These are phyloP conservation scores for Chrysomallon squamiferum DNA, from an alignment of 1,140 invertebrate species.

Conservation along the genomic window DNA sequence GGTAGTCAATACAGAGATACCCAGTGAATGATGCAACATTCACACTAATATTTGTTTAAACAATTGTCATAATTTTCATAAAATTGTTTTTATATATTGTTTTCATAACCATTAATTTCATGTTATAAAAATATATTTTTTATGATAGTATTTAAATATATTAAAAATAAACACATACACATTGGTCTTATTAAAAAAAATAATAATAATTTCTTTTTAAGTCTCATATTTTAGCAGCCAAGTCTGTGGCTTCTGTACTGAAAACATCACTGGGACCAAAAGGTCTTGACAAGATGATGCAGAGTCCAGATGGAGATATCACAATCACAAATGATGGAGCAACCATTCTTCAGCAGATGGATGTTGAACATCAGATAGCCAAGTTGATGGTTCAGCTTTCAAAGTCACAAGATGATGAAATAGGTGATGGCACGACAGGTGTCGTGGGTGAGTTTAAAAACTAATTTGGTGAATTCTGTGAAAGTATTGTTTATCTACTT, in stretches of 20 bases:
- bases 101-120: no score
- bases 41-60: no score
- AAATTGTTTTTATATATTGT: no score
- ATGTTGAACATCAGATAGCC: slow-evolving; percentile 97
- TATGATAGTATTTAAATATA: no score
- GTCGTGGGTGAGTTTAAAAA: slow-evolving; percentile 79
- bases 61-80: no score
- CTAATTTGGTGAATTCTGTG: neutral
- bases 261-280: slow-evolving; percentile 96
- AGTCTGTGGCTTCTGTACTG: slow-evolving; percentile 87
- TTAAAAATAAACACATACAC: no score
- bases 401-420: slow-evolving; percentile 99
- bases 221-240: slow-evolving; percentile 96
- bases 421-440: slow-evolving; percentile 99
- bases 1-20: no score
- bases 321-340: slow-evolving; percentile 99
- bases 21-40: no score
- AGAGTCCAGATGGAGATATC: slow-evolving; percentile 96
- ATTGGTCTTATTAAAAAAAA: no score
- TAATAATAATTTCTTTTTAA: slow-evolving; percentile 66
- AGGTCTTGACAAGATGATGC: slow-evolving; percentile 73
- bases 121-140: no score
- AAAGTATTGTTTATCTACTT: neutral
- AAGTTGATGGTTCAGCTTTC: slow-evolving; percentile 98
- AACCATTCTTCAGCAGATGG: slow-evolving; percentile 99